Conservation (phyloP, 2,888 invertebrate genomes). For the Himalopsyche tibetana region DNA sequence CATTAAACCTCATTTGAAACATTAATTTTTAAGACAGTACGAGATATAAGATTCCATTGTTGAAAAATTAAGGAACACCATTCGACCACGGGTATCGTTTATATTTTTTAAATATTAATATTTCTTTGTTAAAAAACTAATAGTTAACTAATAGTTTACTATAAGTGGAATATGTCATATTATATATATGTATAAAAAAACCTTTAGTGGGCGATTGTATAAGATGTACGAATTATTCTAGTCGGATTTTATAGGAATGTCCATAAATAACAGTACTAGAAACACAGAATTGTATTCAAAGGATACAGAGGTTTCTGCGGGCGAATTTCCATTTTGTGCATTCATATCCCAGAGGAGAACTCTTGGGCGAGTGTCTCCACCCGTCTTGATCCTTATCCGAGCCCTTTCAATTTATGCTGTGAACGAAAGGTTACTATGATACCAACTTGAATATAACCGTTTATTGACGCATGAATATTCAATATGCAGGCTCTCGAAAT, state of each 20-base stretch:
- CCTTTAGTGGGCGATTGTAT: too few species aligned
- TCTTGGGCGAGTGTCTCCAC: not conserved
- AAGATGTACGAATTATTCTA: too few species aligned
- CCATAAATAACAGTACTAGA: slow-evolving; percentile 2
- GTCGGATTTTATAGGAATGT: not conserved
- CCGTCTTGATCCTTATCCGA: slow-evolving; percentile 38
- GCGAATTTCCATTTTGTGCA: slow-evolving; percentile 33
- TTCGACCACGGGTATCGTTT: too few species aligned
- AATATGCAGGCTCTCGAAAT: not conserved
- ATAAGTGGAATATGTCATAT: too few species aligned
- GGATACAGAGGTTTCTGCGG: not conserved
- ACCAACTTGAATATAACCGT: slow-evolving; percentile 34
- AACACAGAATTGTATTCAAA: not conserved
- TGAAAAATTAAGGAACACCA: too few species aligned
- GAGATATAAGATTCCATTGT: too few species aligned
- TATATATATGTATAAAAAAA: too few species aligned
- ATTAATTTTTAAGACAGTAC: too few species aligned
- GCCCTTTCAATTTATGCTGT: slow-evolving; percentile 42
- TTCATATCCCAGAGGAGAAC: slow-evolving; percentile 11
- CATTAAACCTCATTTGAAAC: too few species aligned
- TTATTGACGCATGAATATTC: slow-evolving; percentile 36
- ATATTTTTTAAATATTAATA: too few species aligned
- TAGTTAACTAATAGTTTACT: too few species aligned
- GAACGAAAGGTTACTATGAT: slow-evolving; percentile 4
- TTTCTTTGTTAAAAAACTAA: too few species aligned